Percentiles rank a stretch among this genome's conserved stretches.
These are phyloP conservation scores for Cygnus atratus DNA, from an alignment of 2,113 vertebrate species.

Conservation along the genomic window DNA sequence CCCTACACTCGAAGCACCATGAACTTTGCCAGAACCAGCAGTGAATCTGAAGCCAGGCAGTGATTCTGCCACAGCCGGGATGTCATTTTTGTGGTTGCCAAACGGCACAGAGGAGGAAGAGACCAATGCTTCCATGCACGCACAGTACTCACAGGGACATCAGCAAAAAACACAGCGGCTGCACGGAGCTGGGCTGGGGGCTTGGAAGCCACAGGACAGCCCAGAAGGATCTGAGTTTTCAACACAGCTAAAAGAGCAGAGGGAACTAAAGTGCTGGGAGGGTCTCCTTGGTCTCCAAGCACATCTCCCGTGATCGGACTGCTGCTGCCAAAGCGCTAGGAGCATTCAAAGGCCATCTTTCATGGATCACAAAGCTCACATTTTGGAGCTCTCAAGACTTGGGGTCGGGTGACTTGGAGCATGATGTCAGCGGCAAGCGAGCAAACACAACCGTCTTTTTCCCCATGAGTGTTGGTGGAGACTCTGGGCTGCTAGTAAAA, in stretches of 20 bases:
- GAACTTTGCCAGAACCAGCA: background rate
- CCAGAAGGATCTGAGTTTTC: background rate
- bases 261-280: background rate
- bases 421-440: fast-evolving
- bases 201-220: background rate
- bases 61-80: fast-evolving
- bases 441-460: background rate
- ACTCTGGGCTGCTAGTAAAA: background rate
- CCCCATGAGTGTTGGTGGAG: background rate
- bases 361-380: background rate
- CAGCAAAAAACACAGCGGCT: fast-evolving
- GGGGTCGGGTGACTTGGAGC: background rate
- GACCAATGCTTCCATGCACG: too few species aligned
- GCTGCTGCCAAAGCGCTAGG: background rate
- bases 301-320: background rate
- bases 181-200: background rate
- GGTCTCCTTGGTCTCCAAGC: background rate
- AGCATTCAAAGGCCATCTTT: background rate
- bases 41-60: background rate
- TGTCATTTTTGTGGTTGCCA: background rate
- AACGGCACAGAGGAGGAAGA: background rate
- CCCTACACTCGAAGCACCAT: fast-evolving
- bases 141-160: fast-evolving
- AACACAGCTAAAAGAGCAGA: background rate
- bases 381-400: background rate